Conservation (phyloP, 92 coral and sea anemone genomes). For the Zoanthus solanderi region DNA sequence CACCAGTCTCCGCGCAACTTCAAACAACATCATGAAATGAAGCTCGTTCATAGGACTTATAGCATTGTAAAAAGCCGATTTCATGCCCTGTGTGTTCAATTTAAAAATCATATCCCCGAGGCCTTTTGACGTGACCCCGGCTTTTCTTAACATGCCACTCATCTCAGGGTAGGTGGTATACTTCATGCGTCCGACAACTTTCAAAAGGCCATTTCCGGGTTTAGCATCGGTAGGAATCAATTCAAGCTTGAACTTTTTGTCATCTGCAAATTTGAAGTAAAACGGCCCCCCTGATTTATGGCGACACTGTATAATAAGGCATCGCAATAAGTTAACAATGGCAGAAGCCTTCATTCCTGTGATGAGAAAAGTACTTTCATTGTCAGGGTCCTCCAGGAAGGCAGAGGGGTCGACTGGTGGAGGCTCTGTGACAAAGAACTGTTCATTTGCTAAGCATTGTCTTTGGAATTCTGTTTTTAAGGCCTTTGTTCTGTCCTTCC, state of each 20-base stretch:
- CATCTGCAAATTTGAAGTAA: slow-evolving; percentile 85
- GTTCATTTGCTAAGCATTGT: slow-evolving; percentile 84
- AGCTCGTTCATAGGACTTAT: slow-evolving; percentile 93
- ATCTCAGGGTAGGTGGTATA: slow-evolving; percentile 83
- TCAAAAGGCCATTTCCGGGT: slow-evolving; percentile 86
- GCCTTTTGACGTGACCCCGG: slow-evolving; percentile 87
- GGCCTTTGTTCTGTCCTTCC: slow-evolving; percentile 89
- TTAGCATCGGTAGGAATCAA: slow-evolving; percentile 80
- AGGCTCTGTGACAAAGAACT: slow-evolving; percentile 61
- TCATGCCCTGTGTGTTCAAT: slow-evolving; percentile 83
- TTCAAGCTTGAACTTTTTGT: slow-evolving; percentile 85
- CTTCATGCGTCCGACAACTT: slow-evolving; percentile 84
- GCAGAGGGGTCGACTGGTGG: slow-evolving; percentile 53
- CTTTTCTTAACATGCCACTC: slow-evolving; percentile 69
- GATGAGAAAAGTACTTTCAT: slow-evolving; percentile 59
- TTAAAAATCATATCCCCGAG: slow-evolving; percentile 84
- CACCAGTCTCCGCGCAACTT: slow-evolving; percentile 86
- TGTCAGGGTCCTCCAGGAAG: slow-evolving; percentile 53
- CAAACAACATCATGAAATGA: slow-evolving; percentile 85
- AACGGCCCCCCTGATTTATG: slow-evolving; percentile 76
- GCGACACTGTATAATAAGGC: slow-evolving; percentile 68
- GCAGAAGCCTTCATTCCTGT: slow-evolving; percentile 80
- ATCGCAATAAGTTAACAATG: slow-evolving; percentile 72
- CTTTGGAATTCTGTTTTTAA: slow-evolving; percentile 75
- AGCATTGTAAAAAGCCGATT: slow-evolving; percentile 85